Evolutionary conservation across 2,113 vertebrate genomes (phyloP), one percentile per base, ranked within the genome.

Genomic region (Scalopus aquaticus): DNA sequence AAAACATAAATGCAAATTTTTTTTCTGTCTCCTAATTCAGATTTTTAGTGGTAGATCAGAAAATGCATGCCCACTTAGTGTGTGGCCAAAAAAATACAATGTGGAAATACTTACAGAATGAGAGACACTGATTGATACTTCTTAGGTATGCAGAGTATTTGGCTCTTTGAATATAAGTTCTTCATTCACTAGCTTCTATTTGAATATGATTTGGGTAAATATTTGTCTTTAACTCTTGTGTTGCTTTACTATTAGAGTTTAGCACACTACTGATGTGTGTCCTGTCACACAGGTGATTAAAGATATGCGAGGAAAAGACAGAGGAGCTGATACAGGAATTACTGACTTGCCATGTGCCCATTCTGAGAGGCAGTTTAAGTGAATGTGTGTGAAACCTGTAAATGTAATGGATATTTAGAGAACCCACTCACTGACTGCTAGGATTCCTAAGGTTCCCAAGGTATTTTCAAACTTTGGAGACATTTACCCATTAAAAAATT

Each of bases 201-300:
- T 93, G 44, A 86, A 54, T 37, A 6, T 44, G 24, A 46, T 6
- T 72, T 22, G 11, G 26, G 82, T 83, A 86, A 94, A 62, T 64
- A 22, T 95, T 88, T 70, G 86, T 64, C 74, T 73, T 90, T 78
- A 69, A 51, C 51, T 91, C 78, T 67, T 30, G 22, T 67, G 91
- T 90, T 60, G 49, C 74, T 62, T 79, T 78, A 37, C 65, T 49
- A 17, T 93, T 58, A 64, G 32, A 78, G 28, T 74, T 46, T 64
- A 78, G 62, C 60, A 44, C 58, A 0, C 49, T 37, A 58, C 72
- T 73, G 77, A 4, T 1, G 1, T 67, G 10, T 85, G 32, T 88
- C 58, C 82, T 62, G 2, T 60, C 28, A 46, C 64, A 67, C 42
- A 39, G 20, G 19, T 19, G 17, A 13, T 35, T 65, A 13, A 85